Base-by-base conservation (phyloP, 2,797 vertebrate genomes). In the Dryobates pubescens region DNA sequence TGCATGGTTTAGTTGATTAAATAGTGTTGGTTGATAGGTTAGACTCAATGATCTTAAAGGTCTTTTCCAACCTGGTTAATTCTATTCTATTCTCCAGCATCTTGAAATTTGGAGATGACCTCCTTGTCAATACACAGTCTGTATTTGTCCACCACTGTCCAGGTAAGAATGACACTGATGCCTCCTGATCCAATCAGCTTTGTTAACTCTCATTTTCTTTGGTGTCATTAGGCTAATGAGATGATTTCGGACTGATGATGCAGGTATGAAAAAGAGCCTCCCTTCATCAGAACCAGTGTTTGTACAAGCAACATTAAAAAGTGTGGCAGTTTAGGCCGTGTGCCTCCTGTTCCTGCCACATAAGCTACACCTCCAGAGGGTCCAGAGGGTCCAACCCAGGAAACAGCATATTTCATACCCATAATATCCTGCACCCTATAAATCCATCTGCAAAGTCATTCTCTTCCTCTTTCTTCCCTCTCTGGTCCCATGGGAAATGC, bases 181-280 rank as follows among this genome's bases (percentile, higher is more conserved):
- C 62, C 83, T 86, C 59, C 62, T 93, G 94, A 96, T 96, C 89
- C 91, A 90, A 95, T 90, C 92, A 96, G 49, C 61, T 95, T 92
- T 63, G 92, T 96, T 96, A 97, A 96, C 92, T 96, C 89, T 96
- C 94, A 85, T 61, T 90, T 86, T 93, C 82, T 97, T 96, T 83
- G 56, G 92, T 83, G 89, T 97, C 95, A 94, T 97, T 97, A 97
- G 86, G 86, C 92, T 97, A 97, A 97, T 96, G 95, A 97, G 92
- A 92, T 88, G 43, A 81, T 91, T 96, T 94, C 73, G 91, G 78
- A 89, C 56, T 88, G 78, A 77, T 30, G 43, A 49, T 69, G 9
- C 29, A 63, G 58, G 29, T 53, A 75, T 68, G 80, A 95, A 88
- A 95, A 70, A 79, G 74, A 30, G 41, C 26, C 59, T 87, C 94